Evolutionary conservation across 2,113 vertebrate species (phyloP).

Genomic region (Heterotilapia buettikoferi): DNA sequence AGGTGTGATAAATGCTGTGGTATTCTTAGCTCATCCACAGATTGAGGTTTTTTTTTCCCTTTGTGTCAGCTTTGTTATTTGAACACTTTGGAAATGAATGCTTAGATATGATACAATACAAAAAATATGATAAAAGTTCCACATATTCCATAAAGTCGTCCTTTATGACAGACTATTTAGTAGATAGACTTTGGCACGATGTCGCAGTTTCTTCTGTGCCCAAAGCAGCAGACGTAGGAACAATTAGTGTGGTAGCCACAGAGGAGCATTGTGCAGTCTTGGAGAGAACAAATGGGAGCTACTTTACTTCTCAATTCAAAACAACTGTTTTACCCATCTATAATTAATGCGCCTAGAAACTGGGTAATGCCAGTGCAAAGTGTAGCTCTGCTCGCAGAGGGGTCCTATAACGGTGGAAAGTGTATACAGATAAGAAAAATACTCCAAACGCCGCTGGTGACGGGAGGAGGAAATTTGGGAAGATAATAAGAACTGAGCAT

Average conservation of each 20-base stretch:
- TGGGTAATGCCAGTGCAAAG: background rate
- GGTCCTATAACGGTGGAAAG: background rate
- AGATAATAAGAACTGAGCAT: background rate
- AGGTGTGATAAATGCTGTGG: background rate
- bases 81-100: background rate
- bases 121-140: background rate
- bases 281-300: background rate
- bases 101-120: background rate
- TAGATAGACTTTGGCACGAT: background rate
- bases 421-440: background rate
- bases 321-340: background rate
- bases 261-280: background rate
- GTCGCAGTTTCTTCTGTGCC: background rate
- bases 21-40: background rate
- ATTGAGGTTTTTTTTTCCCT: fast-evolving
- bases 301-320: background rate
- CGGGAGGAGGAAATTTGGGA: background rate
- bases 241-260: background rate
- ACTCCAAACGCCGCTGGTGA: background rate
- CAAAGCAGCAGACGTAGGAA: background rate
- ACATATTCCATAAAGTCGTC: background rate
- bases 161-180: background rate
- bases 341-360: background rate
- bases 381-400: background rate
- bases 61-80: background rate